These are phyloP conservation scores for Papilio glaucus DNA, from an alignment of 1,140 invertebrate species.

Conservation along the genomic window DNA sequence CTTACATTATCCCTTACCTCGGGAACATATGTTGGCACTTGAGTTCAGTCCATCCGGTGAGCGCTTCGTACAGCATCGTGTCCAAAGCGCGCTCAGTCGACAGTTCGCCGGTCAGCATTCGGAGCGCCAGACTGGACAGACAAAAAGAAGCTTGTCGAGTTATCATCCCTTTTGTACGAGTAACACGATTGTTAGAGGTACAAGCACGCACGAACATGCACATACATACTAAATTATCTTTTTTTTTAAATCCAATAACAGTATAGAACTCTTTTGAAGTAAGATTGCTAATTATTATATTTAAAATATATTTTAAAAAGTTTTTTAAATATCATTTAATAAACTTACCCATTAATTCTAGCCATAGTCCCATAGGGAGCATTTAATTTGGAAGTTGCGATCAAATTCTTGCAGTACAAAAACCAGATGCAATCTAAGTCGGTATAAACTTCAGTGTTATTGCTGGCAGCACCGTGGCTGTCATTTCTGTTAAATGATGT, in stretches of 20 bases:
- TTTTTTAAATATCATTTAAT: no score
- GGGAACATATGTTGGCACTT: constrained; percentile 82
- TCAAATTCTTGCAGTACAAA: constrained; percentile 85
- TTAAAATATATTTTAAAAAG: no score
- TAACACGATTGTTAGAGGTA: no score
- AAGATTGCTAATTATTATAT: no score
- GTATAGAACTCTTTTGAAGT: no score
- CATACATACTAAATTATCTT: no score
- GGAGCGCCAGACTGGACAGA: constrained; percentile 76
- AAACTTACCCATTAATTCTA: constrained; percentile 85
- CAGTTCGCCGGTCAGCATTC: constrained; percentile 82
- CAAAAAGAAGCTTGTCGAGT: constrained; percentile 1
- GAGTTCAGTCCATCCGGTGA: constrained; percentile 75
- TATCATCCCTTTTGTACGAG: neutral
- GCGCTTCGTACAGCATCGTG: constrained; percentile 77
- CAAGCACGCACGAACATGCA: no score
- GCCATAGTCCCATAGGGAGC: constrained; percentile 85
- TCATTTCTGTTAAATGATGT: constrained; percentile 57
- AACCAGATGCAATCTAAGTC: constrained; percentile 86
- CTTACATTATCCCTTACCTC: no score
- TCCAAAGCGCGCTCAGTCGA: constrained; percentile 79
- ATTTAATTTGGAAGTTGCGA: constrained; percentile 82
- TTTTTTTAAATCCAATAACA: no score
- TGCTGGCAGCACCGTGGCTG: constrained; percentile 49
- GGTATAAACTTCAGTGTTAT: constrained; percentile 53